Conservation (phyloP, 2,888 invertebrate species). For the Mesorhabditis sp. region DNA sequence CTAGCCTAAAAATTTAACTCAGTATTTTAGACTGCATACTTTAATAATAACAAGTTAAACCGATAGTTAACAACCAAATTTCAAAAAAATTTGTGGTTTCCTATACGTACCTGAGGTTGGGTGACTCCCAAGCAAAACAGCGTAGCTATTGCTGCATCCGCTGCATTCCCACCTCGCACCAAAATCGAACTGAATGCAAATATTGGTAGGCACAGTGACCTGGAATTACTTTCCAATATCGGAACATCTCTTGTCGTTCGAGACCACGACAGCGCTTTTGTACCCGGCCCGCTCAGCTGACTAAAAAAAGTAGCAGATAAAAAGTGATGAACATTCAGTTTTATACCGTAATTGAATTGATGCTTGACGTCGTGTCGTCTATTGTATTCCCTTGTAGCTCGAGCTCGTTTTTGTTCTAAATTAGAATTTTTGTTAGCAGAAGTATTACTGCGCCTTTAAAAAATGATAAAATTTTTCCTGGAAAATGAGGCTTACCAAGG, state of each 20-base stretch:
- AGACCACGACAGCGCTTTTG: not conserved
- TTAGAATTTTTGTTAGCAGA: no score
- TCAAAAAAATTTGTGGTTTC: no score
- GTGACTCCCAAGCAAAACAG: not conserved
- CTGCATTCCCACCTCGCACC: conserved; percentile 5
- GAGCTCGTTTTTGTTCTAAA: no score
- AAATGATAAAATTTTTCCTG: not conserved
- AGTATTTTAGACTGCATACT: not conserved
- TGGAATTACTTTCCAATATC: conserved; percentile 1
- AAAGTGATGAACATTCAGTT: no score
- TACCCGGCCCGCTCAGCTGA: not conserved
- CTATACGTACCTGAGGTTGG: not conserved
- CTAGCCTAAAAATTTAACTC: not conserved
- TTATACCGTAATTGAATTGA: no score
- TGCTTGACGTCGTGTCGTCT: no score
- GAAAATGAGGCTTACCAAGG: not conserved
- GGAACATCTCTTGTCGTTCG: not conserved
- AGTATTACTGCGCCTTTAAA: not conserved
- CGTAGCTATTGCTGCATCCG: not conserved
- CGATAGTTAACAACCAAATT: no score
- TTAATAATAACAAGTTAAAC: not conserved
- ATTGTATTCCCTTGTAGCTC: no score
- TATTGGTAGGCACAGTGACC: not conserved
- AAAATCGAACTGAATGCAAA: not conserved
- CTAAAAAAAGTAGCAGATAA: not conserved